Percentiles rank a stretch among this genome's conserved stretches.
These are phyloP conservation scores for Manacus vitellinus DNA, from an alignment of 2,113 vertebrate genomes.

Conservation along the genomic window DNA sequence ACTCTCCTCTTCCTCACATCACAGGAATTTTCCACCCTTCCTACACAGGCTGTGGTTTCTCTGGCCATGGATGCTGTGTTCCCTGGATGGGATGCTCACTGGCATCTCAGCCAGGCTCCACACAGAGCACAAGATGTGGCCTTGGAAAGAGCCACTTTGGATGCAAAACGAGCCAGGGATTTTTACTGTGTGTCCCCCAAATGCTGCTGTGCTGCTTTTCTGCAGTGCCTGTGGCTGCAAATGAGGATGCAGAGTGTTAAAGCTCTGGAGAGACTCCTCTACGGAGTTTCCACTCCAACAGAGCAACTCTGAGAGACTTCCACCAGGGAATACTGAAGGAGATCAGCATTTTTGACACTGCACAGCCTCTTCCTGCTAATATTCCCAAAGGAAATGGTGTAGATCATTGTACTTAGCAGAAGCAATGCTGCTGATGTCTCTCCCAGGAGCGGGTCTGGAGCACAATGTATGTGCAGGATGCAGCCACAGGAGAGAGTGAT, in stretches of 20 bases:
- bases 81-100: background rate
- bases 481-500: background rate
- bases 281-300: background rate
- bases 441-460: background rate
- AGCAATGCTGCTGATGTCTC: background rate
- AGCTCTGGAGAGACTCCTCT: background rate
- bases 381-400: background rate
- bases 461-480: accelerated
- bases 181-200: background rate
- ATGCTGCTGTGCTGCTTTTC: background rate
- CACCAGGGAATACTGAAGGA: background rate
- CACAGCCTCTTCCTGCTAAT: background rate
- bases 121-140: background rate
- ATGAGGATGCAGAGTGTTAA: background rate
- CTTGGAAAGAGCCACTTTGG: background rate
- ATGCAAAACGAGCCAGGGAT: background rate
- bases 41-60: background rate
- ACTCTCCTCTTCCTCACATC: background rate
- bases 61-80: background rate
- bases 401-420: background rate
- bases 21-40: background rate
- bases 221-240: background rate
- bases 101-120: background rate
- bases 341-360: background rate
- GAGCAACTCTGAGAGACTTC: background rate